Conservation (phyloP, 2,113 vertebrate genomes). For the Corythornis cristatus region DNA sequence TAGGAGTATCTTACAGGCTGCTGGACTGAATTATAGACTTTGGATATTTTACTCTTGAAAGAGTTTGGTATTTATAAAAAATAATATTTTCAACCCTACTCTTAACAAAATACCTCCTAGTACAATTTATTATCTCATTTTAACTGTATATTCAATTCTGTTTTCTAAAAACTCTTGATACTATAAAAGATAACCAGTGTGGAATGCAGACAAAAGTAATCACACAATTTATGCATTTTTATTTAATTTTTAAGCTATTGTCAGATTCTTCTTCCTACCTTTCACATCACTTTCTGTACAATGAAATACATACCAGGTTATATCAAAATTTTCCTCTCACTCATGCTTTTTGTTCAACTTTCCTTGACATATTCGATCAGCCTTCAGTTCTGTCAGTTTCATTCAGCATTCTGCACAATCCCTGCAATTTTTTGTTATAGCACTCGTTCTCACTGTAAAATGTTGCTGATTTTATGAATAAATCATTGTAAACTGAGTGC, state of each 20-base stretch:
- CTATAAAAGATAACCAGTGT: background rate
- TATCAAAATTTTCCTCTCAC: background rate
- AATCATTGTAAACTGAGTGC: background rate
- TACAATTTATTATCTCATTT: background rate
- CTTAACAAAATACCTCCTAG: background rate
- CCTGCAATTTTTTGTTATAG: background rate
- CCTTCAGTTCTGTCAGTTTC: background rate
- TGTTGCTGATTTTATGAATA: conserved; percentile 7
- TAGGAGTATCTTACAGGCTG: background rate
- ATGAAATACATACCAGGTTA: background rate
- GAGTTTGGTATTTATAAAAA: background rate
- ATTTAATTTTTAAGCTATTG: background rate
- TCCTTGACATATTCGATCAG: background rate
- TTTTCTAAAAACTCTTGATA: background rate
- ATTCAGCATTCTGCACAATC: background rate
- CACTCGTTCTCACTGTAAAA: background rate
- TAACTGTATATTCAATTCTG: background rate
- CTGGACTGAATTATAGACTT: background rate
- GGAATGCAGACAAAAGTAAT: background rate
- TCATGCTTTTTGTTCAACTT: background rate
- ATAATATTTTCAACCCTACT: background rate
- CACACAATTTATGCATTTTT: background rate
- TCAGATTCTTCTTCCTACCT: background rate
- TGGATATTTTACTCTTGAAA: background rate
- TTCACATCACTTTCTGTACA: background rate